Evolutionary conservation across 2,113 vertebrate species (phyloP).

Genomic region (Phaethon lepturus): DNA sequence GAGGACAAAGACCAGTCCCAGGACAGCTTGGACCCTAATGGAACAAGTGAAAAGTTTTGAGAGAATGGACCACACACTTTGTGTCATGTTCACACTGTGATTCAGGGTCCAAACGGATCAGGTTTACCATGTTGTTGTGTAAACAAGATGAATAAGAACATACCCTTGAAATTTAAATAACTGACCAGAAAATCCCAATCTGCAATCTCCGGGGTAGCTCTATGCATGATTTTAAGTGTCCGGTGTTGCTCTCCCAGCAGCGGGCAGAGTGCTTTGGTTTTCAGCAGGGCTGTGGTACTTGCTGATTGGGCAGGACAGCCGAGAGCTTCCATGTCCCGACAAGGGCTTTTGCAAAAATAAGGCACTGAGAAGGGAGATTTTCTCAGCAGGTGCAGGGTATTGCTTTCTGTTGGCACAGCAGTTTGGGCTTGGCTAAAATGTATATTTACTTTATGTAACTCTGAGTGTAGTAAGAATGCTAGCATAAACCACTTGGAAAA

Average conservation of each 20-base stretch:
- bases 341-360: neutral
- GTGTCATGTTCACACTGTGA: neutral
- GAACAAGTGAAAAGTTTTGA: neutral
- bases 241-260: neutral
- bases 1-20: neutral
- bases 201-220: fast-evolving
- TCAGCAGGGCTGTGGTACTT: neutral
- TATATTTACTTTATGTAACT: neutral
- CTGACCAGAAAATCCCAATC: neutral
- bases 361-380: neutral
- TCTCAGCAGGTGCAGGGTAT: conserved; percentile 37
- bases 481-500: conserved; percentile 20
- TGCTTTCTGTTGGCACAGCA: neutral
- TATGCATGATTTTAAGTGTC: neutral
- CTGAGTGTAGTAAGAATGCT: neutral
- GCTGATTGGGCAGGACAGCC: neutral
- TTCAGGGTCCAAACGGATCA: neutral
- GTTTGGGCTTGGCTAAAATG: neutral
- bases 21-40: neutral
- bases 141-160: neutral
- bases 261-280: neutral
- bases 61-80: fast-evolving
- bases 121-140: neutral
- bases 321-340: neutral
- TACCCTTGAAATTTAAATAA: neutral